phyloP scores from a whole-genome alignment of 2,113 vertebrate genomes.

The Grantiella picta region DNA sequence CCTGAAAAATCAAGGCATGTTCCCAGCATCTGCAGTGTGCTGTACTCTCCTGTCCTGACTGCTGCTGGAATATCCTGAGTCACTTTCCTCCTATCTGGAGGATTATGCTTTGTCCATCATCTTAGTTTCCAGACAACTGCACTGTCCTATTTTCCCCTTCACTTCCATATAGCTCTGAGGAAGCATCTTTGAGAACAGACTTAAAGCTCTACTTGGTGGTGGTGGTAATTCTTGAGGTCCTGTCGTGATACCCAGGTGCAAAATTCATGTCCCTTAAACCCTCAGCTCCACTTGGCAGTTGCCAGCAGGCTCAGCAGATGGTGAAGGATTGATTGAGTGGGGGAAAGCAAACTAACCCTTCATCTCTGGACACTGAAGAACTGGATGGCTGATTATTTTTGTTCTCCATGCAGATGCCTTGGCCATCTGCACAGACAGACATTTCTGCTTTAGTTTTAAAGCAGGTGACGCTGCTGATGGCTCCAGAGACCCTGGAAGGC shows the following conservation, averaged over 20 bases:
- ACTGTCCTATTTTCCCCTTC: background rate
- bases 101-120: background rate
- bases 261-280: background rate
- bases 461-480: background rate
- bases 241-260: background rate
- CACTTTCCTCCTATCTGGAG: background rate
- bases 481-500: background rate
- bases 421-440: constrained; percentile 53
- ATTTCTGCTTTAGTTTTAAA: background rate
- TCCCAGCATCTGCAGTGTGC: background rate
- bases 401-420: constrained; percentile 16
- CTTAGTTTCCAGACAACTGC: background rate
- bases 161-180: background rate
- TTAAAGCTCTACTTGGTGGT: background rate
- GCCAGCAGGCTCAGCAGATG: constrained; percentile 45
- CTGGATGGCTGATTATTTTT: constrained; percentile 11
- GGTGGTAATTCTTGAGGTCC: background rate
- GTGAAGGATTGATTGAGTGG: background rate
- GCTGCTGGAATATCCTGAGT: background rate
- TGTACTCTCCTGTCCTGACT: background rate
- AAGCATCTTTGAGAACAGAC: background rate
- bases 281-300: background rate
- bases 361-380: constrained; percentile 25
- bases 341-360: constrained; percentile 44
- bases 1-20: background rate